phyloP scores from a whole-genome alignment of 2,113 vertebrate species.

The Gila orcuttii region DNA sequence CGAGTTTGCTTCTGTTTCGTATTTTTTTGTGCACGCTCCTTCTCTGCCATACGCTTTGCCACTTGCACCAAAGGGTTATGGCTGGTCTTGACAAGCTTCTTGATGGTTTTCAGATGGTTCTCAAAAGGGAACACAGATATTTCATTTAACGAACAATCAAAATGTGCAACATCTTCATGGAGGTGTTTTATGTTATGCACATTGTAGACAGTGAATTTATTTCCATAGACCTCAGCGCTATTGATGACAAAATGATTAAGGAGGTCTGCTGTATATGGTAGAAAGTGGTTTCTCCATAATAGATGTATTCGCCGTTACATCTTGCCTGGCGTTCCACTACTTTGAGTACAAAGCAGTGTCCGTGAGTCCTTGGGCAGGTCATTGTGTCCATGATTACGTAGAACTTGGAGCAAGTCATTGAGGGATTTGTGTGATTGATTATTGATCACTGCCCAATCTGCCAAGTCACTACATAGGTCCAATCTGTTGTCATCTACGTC shows the following conservation, averaged over 20 bases:
- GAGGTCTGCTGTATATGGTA: constrained; percentile 5
- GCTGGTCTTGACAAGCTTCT: constrained; percentile 32
- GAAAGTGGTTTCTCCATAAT: constrained; percentile 11
- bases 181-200: constrained; percentile 32
- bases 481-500: not conserved
- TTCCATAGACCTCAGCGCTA: constrained; percentile 12
- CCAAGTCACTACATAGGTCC: constrained; percentile 4
- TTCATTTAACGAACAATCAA: constrained; percentile 29
- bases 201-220: constrained; percentile 41
- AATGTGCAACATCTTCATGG: constrained; percentile 39
- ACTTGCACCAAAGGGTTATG: constrained; percentile 48
- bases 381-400: not conserved
- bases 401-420: constrained; percentile 10
- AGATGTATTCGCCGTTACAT: constrained; percentile 7
- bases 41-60: constrained; percentile 35
- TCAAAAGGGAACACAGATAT: constrained; percentile 47
- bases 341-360: constrained; percentile 5
- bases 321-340: constrained; percentile 8
- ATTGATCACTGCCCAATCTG: constrained; percentile 9
- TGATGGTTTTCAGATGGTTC: constrained; percentile 42
- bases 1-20: not conserved
- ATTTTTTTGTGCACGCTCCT: not conserved
- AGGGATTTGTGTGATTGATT: constrained; percentile 5
- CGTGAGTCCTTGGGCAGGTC: not conserved
- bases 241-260: constrained; percentile 23